Evolutionary conservation across 2,888 invertebrate genomes (phyloP), one percentile per base, ranked within the genome.

Genomic region (Ligdia adustata): DNA sequence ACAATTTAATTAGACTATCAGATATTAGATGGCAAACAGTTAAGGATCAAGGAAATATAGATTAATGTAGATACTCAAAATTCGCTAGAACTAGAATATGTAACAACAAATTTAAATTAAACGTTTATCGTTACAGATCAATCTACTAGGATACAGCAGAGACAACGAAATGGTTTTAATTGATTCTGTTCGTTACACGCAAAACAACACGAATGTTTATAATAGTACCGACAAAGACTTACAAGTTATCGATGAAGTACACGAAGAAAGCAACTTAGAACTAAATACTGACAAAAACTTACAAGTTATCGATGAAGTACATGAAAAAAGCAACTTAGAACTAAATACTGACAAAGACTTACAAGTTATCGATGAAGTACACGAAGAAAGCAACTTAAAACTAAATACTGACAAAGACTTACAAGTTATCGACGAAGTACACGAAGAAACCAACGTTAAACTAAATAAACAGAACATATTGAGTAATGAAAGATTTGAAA

Each of bases 131-230:
- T 68, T 71, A 39, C 63, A 75, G 75, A 59, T 75, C 9, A 62
- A 60, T 18, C 50, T 73, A 35, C 43, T 55, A 35, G 72, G 71
- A 45, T 51, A 52, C 27, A 64, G 60, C 32, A 35, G 51, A 24
- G 35, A 55, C 11, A 55, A 52, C 33, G 67, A 72, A 45, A 48
- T 62, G 13, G 53, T 75, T 33, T 40, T 73, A 52, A 38, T 72
- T 15, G 64, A 69, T 18, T 68, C 66, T 7, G 49, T 67, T 27
- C 32, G 35, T 13, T 66, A 60, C 35, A 39, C 7, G 18, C 0
- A 12, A 18, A 34, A 40, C 24, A 24, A 7, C 11, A 29, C 27
- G 32, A 33, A 9, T 7, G 7, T 22, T 20, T 14, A 20, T 14
- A 6, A 1, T 6, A 34, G 18, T 3, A 28, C 34, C 28, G 34